A percentile compares a stretch with the other conserved stretches of the same genome.
Evolutionary conservation across 92 coral and sea anemone species (phyloP).

Genomic region (Bergia puertoricense): DNA sequence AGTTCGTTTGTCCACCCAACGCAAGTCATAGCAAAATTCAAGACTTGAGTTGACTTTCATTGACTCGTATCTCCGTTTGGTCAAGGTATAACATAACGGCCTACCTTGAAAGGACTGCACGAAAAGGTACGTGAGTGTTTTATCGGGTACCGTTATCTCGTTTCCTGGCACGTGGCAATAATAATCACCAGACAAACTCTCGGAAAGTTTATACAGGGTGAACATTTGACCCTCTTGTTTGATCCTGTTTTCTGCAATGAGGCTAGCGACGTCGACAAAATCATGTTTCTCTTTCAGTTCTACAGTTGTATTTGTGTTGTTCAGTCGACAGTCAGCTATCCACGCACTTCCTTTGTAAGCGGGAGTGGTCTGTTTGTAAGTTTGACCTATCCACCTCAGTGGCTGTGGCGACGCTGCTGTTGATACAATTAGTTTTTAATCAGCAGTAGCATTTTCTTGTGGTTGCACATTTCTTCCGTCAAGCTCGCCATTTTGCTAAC

Average conservation of each 20-base stretch:
- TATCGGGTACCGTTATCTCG: not conserved
- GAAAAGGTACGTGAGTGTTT: not conserved
- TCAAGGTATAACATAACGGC: too few species aligned
- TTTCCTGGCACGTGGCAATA: not conserved
- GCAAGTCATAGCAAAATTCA: too few species aligned
- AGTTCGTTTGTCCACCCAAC: too few species aligned
- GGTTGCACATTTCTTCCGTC: too few species aligned
- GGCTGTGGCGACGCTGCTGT: not conserved
- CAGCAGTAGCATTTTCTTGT: too few species aligned
- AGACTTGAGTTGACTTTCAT: not conserved
- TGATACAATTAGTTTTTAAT: not conserved
- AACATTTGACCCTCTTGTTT: constrained; percentile 1
- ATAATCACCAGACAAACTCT: not conserved
- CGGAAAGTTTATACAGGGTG: not conserved
- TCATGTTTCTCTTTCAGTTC: not conserved
- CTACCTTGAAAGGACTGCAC: not conserved
- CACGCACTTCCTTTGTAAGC: not conserved
- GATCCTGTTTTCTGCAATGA: not conserved
- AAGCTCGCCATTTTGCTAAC: too few species aligned
- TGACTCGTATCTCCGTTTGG: not conserved
- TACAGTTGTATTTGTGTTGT: not conserved
- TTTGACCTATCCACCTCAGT: not conserved
- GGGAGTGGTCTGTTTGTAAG: not conserved
- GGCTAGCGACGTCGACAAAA: too few species aligned
- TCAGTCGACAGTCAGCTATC: constrained; percentile 26